Evolutionary conservation across 2,797 vertebrate species (phyloP).

Genomic region (Poeciliopsis turneri): DNA sequence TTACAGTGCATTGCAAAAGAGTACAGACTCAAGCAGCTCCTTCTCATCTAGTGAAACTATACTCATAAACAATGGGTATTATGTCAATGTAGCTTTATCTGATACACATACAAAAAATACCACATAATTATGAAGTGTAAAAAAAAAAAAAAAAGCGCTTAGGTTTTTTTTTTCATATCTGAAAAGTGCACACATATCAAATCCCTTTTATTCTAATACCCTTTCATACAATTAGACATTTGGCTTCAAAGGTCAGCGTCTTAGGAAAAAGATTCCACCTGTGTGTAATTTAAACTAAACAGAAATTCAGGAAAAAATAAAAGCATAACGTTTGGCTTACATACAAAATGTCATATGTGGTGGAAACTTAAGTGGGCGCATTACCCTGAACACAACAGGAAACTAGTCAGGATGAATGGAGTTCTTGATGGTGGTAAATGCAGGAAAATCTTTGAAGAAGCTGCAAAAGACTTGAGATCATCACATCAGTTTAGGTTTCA

Average conservation of each 20-base stretch:
- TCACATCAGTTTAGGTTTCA: neutral
- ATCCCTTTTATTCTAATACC: neutral
- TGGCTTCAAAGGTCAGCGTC: neutral
- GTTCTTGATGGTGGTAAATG: neutral
- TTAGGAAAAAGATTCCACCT: neutral
- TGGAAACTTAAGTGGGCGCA: neutral
- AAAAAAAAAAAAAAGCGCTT: neutral
- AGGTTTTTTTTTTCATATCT: neutral
- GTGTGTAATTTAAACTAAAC: neutral
- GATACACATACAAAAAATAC: neutral
- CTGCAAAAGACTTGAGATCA: neutral
- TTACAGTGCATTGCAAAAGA: neutral
- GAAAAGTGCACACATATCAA: neutral
- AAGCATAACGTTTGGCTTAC: neutral
- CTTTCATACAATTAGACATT: neutral
- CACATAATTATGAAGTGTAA: neutral
- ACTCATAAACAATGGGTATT: neutral
- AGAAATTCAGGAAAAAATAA: neutral
- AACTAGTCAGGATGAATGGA: neutral
- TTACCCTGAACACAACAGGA: neutral
- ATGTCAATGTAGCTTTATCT: neutral
- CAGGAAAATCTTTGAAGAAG: neutral
- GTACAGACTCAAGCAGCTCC: neutral
- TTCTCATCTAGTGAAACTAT: neutral
- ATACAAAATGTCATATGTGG: neutral